Evolutionary conservation across 2,113 vertebrate genomes (phyloP), one percentile per base, ranked within the genome.

Genomic region (Poecile atricapillus): DNA sequence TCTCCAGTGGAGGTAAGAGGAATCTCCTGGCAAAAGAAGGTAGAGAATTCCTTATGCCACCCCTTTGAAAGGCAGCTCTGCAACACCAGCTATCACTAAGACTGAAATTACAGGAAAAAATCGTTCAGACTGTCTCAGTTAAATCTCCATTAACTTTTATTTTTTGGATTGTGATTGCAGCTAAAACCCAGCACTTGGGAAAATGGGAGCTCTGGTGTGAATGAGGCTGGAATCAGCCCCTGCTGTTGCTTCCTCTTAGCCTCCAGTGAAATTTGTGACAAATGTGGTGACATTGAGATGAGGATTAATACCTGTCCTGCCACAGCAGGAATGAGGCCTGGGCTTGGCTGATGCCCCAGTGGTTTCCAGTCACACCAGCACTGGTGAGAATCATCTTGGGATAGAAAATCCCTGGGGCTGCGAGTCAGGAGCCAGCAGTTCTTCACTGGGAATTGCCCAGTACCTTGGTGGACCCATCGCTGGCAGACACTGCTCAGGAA

Each of bases 381-480:
- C 28, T 24, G 59, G 43, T 52, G 77, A 53, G 75, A 55, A 50
- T 49, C 49, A 25, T 12, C 33, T 20, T 11, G 58, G 4, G 10
- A 23, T 10, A 53, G 44, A 25, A 89, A 27, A 10, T 37, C 27
- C 2, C 24, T 30, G 22, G 30, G 47, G 33, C 24, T 77, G 60
- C 2, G 10, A 7, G 33, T 17, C 21, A 11, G 65, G 44, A 74
- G 60, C 55, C 31, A 2, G 28, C 50, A 4, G 35, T 49, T 58
- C 28, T 50, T 77, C 39, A 4, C 33, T 4, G 53, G 56, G 25
- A 17, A 11, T 13, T 28, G n/a, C 37, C 28, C 60, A 28, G 68
- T 8, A 23, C 3, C 22, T 15, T 11, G 10, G 15, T 8, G 19
- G 41, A 11, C 33, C 16, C 1, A 0, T 15, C 39, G 7, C 3